Percentiles rank a stretch among this genome's conserved stretches.
phyloP scores from a whole-genome alignment of 2,888 invertebrate species.

The Carpatolechia fugitivella region DNA sequence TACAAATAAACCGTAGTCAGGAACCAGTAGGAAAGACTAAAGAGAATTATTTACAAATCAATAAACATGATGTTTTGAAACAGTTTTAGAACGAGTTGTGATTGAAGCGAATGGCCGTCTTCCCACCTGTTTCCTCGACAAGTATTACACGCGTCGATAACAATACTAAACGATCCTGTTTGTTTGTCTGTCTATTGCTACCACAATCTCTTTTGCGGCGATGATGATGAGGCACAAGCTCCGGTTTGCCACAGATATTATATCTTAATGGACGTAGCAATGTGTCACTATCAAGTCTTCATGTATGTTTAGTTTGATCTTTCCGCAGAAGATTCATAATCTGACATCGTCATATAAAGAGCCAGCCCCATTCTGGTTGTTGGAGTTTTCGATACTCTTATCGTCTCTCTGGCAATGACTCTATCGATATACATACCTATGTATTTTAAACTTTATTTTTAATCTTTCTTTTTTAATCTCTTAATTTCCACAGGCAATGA shows the following conservation, averaged over 20 bases:
- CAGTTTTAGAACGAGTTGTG: slow-evolving; percentile 9
- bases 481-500: no score
- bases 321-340: no score
- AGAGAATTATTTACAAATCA: neutral
- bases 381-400: no score
- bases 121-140: neutral
- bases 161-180: slow-evolving; percentile 9
- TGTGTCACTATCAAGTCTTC: neutral
- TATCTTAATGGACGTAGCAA: neutral
- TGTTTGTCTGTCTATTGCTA: neutral
- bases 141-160: slow-evolving; percentile 8
- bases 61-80: neutral
- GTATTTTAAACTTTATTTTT: no score
- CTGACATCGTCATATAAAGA: no score
- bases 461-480: no score
- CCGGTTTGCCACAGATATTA: neutral
- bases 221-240: slow-evolving; percentile 40
- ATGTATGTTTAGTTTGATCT: no score
- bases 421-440: no score
- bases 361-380: no score
- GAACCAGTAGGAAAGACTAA: no score
- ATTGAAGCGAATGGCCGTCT: neutral
- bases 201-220: slow-evolving; percentile 30
- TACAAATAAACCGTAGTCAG: no score
- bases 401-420: no score